phyloP scores from a whole-genome alignment of 2,797 vertebrate species.

The Prunella strophiata region DNA sequence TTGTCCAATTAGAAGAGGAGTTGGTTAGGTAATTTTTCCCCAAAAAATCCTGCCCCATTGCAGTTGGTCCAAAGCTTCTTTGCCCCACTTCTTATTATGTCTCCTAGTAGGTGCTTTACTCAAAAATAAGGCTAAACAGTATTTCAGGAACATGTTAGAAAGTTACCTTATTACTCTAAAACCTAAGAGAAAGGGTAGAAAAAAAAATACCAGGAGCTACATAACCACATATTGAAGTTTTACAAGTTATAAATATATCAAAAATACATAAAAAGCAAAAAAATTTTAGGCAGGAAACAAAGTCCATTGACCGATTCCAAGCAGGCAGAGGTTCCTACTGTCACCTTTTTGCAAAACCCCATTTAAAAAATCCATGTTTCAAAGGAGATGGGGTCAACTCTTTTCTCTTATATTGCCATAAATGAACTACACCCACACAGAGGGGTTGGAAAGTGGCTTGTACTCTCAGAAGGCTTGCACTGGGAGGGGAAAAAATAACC shows the following conservation, averaged over 20 bases:
- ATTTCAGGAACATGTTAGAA: neutral
- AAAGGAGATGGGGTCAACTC: neutral
- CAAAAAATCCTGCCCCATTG: neutral
- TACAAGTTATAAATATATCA: neutral
- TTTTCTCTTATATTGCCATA: neutral
- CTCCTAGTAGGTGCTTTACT: too few species aligned
- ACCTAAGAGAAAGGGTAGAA: neutral
- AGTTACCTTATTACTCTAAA: neutral
- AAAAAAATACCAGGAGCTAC: neutral
- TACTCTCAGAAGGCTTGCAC: neutral
- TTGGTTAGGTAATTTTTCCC: too few species aligned
- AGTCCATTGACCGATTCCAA: too few species aligned
- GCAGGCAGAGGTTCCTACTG: neutral
- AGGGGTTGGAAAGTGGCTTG: neutral
- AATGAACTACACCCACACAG: accelerated
- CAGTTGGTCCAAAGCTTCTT: neutral
- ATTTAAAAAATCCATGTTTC: neutral
- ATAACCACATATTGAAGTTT: neutral
- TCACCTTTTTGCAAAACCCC: neutral
- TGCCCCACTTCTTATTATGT: neutral
- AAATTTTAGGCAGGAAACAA: neutral
- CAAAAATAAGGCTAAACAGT: neutral
- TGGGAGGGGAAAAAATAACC: accelerated
- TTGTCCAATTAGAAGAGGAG: neutral
- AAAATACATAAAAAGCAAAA: neutral